These are phyloP conservation scores for Cotesia glomerata DNA, from an alignment of 1,140 invertebrate species.

Conservation along the genomic window DNA sequence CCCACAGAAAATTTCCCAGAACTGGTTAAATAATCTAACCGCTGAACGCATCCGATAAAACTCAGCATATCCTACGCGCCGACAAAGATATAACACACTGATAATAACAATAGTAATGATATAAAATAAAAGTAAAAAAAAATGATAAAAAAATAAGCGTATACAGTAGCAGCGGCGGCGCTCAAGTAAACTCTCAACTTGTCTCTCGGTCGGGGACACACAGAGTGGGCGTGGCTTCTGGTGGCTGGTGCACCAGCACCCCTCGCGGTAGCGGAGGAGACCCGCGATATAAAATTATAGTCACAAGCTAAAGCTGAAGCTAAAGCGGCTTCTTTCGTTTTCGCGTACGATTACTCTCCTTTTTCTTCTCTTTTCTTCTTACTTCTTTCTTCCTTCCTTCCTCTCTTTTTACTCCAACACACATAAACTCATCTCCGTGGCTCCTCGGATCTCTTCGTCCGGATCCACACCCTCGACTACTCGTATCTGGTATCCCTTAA, in stretches of 20 bases:
- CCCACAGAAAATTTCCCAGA: too few relatives aligned
- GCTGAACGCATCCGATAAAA: too few relatives aligned
- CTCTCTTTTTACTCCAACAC: slow-evolving; percentile 3
- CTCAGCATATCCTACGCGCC: too few relatives aligned
- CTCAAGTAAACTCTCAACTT: slow-evolving; percentile 24
- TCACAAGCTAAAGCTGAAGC: slow-evolving; percentile 7
- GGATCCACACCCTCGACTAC: slow-evolving; percentile 40
- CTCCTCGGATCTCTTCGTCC: slow-evolving; percentile 20
- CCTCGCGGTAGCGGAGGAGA: slow-evolving; percentile 16
- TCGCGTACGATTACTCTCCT: slow-evolving; percentile 24
- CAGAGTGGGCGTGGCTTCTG: slow-evolving; percentile 47
- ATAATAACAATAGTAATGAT: too few relatives aligned
- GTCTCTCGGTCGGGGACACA: slow-evolving; percentile 26
- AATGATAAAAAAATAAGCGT: neutral
- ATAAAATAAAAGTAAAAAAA: neutral
- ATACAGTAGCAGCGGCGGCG: slow-evolving; percentile 23
- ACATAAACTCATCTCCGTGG: neutral
- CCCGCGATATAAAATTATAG: slow-evolving; percentile 53
- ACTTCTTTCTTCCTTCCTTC: neutral
- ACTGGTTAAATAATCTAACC: too few relatives aligned
- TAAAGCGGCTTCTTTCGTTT: slow-evolving; percentile 18
- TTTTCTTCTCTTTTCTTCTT: slow-evolving; percentile 2
- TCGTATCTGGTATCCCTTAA: too few relatives aligned
- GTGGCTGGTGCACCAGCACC: slow-evolving; percentile 9
- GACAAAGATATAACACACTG: too few relatives aligned